Evolutionary conservation across 1,140 invertebrate genomes (phyloP), one percentile per base, ranked within the genome.

Genomic region (Venturia canescens): DNA sequence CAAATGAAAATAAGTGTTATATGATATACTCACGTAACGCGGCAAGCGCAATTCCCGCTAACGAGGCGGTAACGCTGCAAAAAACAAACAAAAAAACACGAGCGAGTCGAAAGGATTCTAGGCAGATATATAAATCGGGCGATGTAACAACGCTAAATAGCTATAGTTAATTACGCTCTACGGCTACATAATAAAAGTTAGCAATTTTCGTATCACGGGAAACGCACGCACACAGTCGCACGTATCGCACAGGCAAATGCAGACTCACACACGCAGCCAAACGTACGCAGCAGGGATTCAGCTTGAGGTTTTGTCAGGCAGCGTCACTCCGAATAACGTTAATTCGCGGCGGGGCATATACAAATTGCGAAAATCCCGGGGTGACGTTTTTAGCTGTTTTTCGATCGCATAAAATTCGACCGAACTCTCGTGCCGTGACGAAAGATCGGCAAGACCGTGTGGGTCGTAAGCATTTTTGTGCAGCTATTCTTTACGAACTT

Each of bases 1-100:
- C 57, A 27, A 77, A 50, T 75, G 48, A 53, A 80, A 82, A 48
- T 76, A 79, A 23, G 57, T 78, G 53, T 75, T 53, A 78, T 29
- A 18, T 66, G 23, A 75, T 6, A 78, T 89, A 91, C 90, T 91
- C 84, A 91, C 90, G 90, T 83, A 91, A 84, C 6, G 78, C 78
- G 13, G 83, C 87, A 3, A 87, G 81, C 67, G 85, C 75, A 7
- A 60, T 53, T 31, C 66, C 70, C n/a, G 87, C 63, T 50, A 91
- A 63, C 63, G 79, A 27, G 31, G 82, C 85, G 48, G 53, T 77
- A 27, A 90, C 72, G 81, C 90, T 91, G 80, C 29, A 88, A 79
- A n/a, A 57, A 71, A 72, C 23, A 67, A 80, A 88, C 27, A 83
- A 74, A 44, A 80, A 76, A 60, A 60, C 11, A 82, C 57, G 9